A percentile compares a stretch with the other conserved stretches of the same genome.
These are phyloP conservation scores for Drosophila mojavensis DNA, from an alignment of 1,140 invertebrate genomes.

Conservation along the genomic window DNA sequence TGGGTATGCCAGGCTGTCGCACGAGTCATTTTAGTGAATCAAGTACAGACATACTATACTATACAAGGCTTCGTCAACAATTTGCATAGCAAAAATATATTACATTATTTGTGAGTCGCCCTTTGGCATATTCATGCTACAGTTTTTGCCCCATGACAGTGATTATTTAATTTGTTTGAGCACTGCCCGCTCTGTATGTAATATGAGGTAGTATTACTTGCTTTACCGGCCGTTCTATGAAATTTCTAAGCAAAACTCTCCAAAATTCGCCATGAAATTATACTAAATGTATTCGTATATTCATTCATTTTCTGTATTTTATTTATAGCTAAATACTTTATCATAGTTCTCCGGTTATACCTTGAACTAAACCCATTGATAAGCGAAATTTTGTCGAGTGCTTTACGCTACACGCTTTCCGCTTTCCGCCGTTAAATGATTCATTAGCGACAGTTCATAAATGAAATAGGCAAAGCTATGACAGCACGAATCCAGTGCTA, in stretches of 20 bases:
- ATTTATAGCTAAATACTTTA: too few relatives aligned
- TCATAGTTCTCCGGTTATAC: neutral
- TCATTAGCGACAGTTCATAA: constrained; percentile 37
- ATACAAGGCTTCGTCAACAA: neutral
- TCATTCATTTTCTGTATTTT: too few relatives aligned
- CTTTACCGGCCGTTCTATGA: neutral
- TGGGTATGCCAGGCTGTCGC: neutral
- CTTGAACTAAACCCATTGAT: constrained; percentile 36
- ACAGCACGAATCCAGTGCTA: constrained; percentile 22
- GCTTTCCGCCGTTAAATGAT: constrained; percentile 51
- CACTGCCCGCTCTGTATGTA: neutral
- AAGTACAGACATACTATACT: too few relatives aligned
- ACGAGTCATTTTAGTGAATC: too few relatives aligned
- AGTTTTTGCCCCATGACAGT: constrained; percentile 6
- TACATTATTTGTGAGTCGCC: neutral
- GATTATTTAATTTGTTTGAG: constrained; percentile 34
- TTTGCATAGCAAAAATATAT: too few relatives aligned
- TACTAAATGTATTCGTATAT: too few relatives aligned
- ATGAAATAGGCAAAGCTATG: constrained; percentile 3
- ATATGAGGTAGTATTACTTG: neutral
- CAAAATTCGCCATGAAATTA: too few relatives aligned
- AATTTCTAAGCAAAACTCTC: too few relatives aligned
- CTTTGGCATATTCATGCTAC: neutral
- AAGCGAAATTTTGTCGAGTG: constrained; percentile 60
- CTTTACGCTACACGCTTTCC: neutral